phyloP scores from a whole-genome alignment of 2,888 invertebrate species.

The Eurois occulta region DNA sequence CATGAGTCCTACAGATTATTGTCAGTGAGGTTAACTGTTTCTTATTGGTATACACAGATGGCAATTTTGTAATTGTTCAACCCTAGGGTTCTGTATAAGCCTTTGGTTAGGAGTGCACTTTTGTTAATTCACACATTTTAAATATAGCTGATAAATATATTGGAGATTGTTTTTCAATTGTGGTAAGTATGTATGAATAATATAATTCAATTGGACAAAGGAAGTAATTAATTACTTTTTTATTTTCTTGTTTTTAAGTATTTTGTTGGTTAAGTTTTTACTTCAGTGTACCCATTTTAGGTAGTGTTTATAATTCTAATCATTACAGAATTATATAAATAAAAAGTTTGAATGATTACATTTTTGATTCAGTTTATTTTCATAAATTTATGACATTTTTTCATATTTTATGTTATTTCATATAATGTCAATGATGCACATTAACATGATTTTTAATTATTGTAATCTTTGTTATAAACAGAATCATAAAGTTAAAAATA shows the following conservation, averaged over 20 bases:
- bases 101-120: not conserved
- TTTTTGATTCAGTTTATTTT: not conserved
- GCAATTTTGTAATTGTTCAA: not conserved
- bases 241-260: not conserved
- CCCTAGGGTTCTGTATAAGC: not conserved
- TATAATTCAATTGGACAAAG: constrained; percentile 1
- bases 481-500: not conserved
- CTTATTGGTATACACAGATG: not conserved
- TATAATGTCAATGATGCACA: not conserved
- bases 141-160: not conserved
- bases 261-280: not conserved
- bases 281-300: not conserved
- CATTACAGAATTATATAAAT: not conserved
- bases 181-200: not conserved
- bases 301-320: not conserved
- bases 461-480: not conserved
- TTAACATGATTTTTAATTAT: not conserved
- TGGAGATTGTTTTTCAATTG: not conserved
- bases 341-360: not conserved
- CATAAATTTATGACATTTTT: not conserved
- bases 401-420: not conserved
- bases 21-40: not conserved
- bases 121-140: not conserved
- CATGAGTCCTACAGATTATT: constrained; percentile 8
- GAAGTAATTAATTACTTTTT: not conserved